Percentiles rank a stretch among this genome's conserved stretches.
These are phyloP conservation scores for Sylvicola cinctus DNA, from an alignment of 2,888 invertebrate genomes.

Conservation along the genomic window DNA sequence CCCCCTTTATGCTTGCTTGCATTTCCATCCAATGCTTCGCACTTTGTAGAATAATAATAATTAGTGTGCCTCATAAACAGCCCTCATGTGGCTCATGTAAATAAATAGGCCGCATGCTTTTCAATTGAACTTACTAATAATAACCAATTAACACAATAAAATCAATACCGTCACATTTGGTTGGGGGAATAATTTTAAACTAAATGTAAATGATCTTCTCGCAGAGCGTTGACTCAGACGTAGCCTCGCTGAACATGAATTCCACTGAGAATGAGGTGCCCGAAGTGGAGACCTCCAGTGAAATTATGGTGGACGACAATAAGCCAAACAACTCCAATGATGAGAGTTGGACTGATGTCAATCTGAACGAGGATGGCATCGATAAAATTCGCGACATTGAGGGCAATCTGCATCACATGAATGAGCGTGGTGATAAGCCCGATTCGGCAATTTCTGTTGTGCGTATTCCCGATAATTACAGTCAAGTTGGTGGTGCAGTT, in stretches of 20 bases:
- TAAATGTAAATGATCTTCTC: slow-evolving; percentile 9
- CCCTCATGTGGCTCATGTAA: no score
- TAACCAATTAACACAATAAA: no score
- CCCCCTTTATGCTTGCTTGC: no score
- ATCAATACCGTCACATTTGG: not conserved
- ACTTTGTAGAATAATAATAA: no score
- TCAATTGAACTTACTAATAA: no score
- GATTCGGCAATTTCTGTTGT: slow-evolving; percentile 53
- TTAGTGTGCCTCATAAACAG: no score
- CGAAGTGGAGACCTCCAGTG: slow-evolving; percentile 47
- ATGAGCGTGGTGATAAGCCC: slow-evolving; percentile 40
- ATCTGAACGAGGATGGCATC: slow-evolving; percentile 60
- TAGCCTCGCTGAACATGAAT: slow-evolving; percentile 47
- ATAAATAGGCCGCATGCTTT: no score
- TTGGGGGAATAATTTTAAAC: not conserved
- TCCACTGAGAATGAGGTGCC: slow-evolving; percentile 50
- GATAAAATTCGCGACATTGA: slow-evolving; percentile 34
- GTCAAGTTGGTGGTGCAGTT: slow-evolving; percentile 17
- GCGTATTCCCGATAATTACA: slow-evolving; percentile 34
- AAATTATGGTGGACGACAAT: slow-evolving; percentile 48
- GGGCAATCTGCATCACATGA: slow-evolving; percentile 32
- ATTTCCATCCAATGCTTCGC: no score
- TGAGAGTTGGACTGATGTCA: slow-evolving; percentile 86
- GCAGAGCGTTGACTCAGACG: slow-evolving; percentile 75
- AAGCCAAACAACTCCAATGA: slow-evolving; percentile 50